These are phyloP conservation scores for Agonopterix alstromeriana DNA, from an alignment of 2,888 invertebrate species.

Conservation along the genomic window DNA sequence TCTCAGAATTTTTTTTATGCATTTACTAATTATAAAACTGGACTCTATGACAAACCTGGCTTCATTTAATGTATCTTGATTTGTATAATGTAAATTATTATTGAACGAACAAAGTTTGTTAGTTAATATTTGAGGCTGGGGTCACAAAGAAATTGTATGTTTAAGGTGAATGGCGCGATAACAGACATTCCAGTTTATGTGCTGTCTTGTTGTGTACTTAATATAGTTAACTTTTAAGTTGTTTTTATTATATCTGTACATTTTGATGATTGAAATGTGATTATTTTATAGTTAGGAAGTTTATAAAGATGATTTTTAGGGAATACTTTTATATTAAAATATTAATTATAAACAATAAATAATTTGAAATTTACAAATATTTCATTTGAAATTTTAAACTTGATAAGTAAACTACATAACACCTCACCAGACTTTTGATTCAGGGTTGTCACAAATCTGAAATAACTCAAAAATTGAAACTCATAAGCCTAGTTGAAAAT, in stretches of 20 bases:
- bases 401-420: too few relatives aligned
- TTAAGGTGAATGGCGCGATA: constrained; percentile 27
- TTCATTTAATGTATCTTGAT: background rate
- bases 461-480: too few relatives aligned
- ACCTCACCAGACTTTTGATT: too few relatives aligned
- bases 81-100: background rate
- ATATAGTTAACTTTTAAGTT: constrained; percentile 31
- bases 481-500: too few relatives aligned
- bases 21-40: constrained; percentile 55
- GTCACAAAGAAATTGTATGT: constrained; percentile 28
- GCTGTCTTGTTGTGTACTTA: constrained; percentile 72
- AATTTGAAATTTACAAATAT: constrained; percentile 27
- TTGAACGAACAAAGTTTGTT: background rate
- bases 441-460: too few relatives aligned
- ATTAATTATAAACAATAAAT: constrained; percentile 52
- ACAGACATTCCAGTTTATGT: constrained; percentile 65
- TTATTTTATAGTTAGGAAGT: constrained; percentile 34
- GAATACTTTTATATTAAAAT: constrained; percentile 52
- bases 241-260: constrained; percentile 61
- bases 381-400: constrained; percentile 5
- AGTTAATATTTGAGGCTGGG: constrained; percentile 5
- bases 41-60: constrained; percentile 54
- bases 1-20: constrained; percentile 19
- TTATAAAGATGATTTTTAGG: constrained; percentile 37
- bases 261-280: constrained; percentile 58